Conservation (phyloP, 2,797 vertebrate species). For the Pipistrellus nathusii region DNA sequence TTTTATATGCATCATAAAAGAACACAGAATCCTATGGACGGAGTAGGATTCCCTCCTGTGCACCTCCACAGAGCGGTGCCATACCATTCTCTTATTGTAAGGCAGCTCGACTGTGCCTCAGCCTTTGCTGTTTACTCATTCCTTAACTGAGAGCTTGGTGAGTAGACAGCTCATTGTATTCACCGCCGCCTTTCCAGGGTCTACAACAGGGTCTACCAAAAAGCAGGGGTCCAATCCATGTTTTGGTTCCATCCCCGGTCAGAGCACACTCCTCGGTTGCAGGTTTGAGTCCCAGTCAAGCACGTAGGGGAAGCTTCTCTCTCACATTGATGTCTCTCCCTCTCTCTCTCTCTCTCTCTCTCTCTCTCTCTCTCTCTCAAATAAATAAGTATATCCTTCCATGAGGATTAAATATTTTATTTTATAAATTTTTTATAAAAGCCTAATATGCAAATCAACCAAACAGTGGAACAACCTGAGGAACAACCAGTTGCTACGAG, state of each 20-base stretch:
- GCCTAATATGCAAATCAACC: too few relatives aligned
- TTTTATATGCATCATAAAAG: neutral
- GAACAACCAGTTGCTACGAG: too few relatives aligned
- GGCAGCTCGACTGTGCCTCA: neutral
- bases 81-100: neutral
- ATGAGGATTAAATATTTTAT: too few relatives aligned
- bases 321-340: too few relatives aligned
- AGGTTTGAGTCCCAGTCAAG: too few relatives aligned
- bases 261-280: too few relatives aligned
- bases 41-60: neutral
- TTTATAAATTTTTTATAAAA: too few relatives aligned
- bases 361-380: too few relatives aligned
- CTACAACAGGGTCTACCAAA: neutral
- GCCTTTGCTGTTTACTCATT: neutral
- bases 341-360: too few relatives aligned
- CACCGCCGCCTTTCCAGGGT: neutral
- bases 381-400: too few relatives aligned
- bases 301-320: too few relatives aligned
- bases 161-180: neutral
- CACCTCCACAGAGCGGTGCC: neutral
- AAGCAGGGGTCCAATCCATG: neutral
- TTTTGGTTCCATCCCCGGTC: too few relatives aligned
- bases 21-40: neutral
- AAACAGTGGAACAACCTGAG: fast-evolving
- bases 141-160: neutral